phyloP scores from a whole-genome alignment of 2,888 invertebrate genomes.

The Celastrina argiolus region DNA sequence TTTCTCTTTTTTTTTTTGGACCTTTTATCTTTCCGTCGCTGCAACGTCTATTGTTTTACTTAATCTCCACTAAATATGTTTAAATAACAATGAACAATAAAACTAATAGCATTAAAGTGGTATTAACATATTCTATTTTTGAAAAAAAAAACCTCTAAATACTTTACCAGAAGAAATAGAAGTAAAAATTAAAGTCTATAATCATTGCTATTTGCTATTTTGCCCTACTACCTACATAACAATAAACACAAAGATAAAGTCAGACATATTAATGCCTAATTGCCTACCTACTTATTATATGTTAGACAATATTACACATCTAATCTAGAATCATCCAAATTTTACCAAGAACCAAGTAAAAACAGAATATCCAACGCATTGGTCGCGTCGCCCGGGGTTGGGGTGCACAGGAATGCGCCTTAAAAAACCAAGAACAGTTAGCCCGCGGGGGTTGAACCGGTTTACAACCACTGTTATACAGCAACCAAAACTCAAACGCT shows the following conservation, averaged over 20 bases:
- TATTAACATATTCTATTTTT: no score
- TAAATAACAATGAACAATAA: neutral
- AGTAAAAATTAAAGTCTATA: no score
- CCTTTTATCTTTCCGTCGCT: constrained; percentile 6
- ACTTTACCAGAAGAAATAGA: no score
- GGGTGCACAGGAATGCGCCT: constrained; percentile 70
- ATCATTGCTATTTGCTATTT: no score
- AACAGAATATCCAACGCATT: neutral
- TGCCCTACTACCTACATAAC: no score
- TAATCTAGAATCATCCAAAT: no score
- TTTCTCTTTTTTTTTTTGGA: neutral
- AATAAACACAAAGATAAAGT: no score
- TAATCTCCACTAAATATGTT: neutral
- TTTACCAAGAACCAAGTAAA: neutral
- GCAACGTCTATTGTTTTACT: neutral
- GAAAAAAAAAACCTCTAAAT: no score
- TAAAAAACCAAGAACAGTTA: constrained; percentile 71
- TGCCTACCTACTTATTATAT: no score
- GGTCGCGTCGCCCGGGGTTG: constrained; percentile 41
- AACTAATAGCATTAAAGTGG: no score
- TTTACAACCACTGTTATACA: constrained; percentile 52
- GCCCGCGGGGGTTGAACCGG: constrained; percentile 61
- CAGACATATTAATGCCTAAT: no score
- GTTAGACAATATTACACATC: no score
- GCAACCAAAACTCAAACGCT: neutral